Evolutionary conservation across 2,888 invertebrate genomes (phyloP).

Genomic region (Tolmerus cingulatus): DNA sequence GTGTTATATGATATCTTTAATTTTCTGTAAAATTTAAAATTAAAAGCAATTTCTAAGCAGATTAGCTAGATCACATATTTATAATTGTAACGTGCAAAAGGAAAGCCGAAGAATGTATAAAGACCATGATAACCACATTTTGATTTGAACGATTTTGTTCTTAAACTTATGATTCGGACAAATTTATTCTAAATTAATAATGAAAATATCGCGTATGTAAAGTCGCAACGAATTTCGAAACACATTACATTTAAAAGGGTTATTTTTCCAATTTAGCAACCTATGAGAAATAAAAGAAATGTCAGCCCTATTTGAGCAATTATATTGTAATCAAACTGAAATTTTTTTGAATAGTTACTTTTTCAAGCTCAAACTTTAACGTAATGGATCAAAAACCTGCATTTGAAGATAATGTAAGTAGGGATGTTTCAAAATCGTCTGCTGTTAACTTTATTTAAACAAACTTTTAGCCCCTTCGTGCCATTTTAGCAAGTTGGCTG

Average conservation of each 20-base stretch:
- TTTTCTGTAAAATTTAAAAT: too few relatives aligned
- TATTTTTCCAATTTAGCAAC: not conserved
- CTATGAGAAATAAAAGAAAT: not conserved
- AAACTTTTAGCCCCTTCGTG: not conserved
- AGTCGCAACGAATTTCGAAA: too few relatives aligned
- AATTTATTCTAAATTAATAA: too few relatives aligned
- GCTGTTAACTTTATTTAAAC: not conserved
- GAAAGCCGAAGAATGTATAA: too few relatives aligned
- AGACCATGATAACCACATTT: too few relatives aligned
- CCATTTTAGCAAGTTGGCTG: not conserved
- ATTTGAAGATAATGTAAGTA: not conserved
- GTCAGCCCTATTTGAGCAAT: not conserved
- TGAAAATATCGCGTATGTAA: too few relatives aligned
- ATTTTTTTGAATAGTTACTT: not conserved
- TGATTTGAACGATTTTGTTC: too few relatives aligned
- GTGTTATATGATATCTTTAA: too few relatives aligned
- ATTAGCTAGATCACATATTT: too few relatives aligned
- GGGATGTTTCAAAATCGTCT: not conserved
- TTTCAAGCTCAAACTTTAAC: not conserved
- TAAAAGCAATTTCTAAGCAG: too few relatives aligned
- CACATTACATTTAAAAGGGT: not conserved
- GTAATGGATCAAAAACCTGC: not conserved
- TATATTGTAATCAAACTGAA: not conserved
- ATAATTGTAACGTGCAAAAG: too few relatives aligned
- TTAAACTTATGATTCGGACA: too few relatives aligned